Evolutionary conservation across 1,140 invertebrate genomes (phyloP), one percentile per base, ranked within the genome.

Genomic region (Calephelis nemesis): DNA sequence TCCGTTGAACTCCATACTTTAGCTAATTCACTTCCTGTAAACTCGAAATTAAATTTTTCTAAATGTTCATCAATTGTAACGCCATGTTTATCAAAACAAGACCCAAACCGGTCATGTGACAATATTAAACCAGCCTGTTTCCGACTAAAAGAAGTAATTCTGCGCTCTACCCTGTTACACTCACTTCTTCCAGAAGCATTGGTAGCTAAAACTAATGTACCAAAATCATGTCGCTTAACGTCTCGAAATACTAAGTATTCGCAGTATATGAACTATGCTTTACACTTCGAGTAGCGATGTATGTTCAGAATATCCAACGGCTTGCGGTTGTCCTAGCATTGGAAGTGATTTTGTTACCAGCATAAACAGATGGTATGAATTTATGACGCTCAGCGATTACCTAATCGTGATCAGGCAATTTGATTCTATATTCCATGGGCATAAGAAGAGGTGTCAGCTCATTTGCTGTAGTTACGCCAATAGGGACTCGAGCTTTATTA

Each of bases 381-480:
- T 52, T 52, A 52, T 52, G 50, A n/a, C 50, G 12, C 50, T 52
- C 50, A 63, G 84, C 88, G 63, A n/a, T n/a, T n/a, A n/a, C n/a
- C n/a, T 48, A 73, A 65, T 73, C 71, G 63, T 75, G 70, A 47
- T 73, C 69, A 63, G 19, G 50, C 13, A 52, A 52, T 7, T n/a
- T 52, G 50, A 92, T 77, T 74, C 74, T 74, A 74, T 92, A 91
- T 70, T 92, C 84, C 49, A 92, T 52, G 69, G 87, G 80, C 87
- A 92, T 92, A 71, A 92, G 58, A 50, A 85, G 62, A 68, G 74
- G 80, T 65, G 74, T 73, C 70, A 85, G 81, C 47, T 75, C 76
- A 69, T 83, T 85, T 70, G 78, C 79, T 62, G 82, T 78, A 65
- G 76, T 82, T 62, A 82, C 13, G 64, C 72, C 74, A 66, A 78